phyloP scores from a whole-genome alignment of 92 coral and sea anemone genomes.

The Parazoanthus swiftii region DNA sequence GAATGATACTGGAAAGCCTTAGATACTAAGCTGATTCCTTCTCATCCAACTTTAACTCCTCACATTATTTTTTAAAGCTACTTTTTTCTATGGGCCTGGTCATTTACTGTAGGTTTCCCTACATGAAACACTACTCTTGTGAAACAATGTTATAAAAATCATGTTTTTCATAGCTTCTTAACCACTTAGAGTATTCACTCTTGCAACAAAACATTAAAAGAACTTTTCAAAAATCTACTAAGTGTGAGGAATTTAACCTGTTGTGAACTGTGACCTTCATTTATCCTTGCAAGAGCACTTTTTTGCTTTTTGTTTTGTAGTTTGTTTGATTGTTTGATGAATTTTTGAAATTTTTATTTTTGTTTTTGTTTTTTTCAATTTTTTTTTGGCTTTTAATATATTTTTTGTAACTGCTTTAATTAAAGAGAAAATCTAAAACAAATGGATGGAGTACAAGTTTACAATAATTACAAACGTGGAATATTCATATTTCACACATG shows the following conservation, averaged over 20 bases:
- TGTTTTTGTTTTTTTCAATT: background rate
- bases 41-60: no score
- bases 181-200: constrained; percentile 1
- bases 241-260: background rate
- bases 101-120: background rate
- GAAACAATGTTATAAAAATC: background rate
- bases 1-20: background rate
- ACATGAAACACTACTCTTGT: background rate
- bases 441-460: background rate
- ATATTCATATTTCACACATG: background rate
- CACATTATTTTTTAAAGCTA: no score
- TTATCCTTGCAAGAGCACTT: constrained; percentile 36
- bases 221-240: constrained; percentile 3
- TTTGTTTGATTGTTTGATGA: constrained; percentile 37
- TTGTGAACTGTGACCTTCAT: constrained; percentile 36
- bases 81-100: background rate
- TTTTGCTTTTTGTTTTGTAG: constrained; percentile 42
- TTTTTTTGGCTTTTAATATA: constrained; percentile 2
- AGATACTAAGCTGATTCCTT: background rate
- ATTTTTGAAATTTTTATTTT: constrained; percentile 2
- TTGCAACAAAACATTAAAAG: background rate
- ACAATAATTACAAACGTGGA: background rate
- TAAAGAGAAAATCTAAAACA: background rate
- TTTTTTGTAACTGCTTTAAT: background rate
- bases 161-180: constrained; percentile 1